Percentiles rank a stretch among this genome's conserved stretches.
Conservation (phyloP, 2,797 vertebrate genomes). For the Hydrocynus forskahlii region DNA sequence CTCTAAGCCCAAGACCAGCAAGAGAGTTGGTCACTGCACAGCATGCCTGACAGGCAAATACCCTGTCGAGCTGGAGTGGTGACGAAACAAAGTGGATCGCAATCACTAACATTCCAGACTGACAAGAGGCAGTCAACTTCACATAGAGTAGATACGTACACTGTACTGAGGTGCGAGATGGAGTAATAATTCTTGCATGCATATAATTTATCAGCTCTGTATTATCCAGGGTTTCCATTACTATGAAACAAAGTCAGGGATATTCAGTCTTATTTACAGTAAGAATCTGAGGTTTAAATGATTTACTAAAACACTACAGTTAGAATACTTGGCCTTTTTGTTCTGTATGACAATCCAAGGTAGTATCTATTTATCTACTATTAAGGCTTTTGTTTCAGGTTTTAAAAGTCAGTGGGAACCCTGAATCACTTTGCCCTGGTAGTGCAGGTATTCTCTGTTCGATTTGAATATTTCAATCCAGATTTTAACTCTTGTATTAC, state of each 20-base stretch:
- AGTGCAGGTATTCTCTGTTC: neutral
- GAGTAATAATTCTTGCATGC: neutral
- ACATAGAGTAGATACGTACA: neutral
- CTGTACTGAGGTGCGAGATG: neutral
- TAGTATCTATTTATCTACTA: neutral
- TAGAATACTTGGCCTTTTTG: neutral
- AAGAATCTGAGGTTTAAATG: neutral
- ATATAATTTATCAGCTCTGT: neutral
- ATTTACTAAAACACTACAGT: neutral
- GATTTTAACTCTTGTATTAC: neutral
- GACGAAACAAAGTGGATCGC: conserved; percentile 43
- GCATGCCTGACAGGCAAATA: conserved; percentile 97
- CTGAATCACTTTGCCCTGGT: neutral
- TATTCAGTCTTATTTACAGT: neutral
- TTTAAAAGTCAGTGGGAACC: no score
- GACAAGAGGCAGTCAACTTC: neutral
- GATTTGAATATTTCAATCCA: neutral
- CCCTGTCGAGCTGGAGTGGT: conserved; percentile 95
- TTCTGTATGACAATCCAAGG: neutral
- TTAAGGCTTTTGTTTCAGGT: neutral
- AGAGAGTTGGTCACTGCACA: conserved; percentile 87
- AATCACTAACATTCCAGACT: neutral
- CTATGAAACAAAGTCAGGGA: neutral
- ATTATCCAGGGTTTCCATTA: neutral
- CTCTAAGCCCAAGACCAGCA: conserved; percentile 61